Conservation (phyloP, 2,888 invertebrate species). For the Smittia sp. region DNA sequence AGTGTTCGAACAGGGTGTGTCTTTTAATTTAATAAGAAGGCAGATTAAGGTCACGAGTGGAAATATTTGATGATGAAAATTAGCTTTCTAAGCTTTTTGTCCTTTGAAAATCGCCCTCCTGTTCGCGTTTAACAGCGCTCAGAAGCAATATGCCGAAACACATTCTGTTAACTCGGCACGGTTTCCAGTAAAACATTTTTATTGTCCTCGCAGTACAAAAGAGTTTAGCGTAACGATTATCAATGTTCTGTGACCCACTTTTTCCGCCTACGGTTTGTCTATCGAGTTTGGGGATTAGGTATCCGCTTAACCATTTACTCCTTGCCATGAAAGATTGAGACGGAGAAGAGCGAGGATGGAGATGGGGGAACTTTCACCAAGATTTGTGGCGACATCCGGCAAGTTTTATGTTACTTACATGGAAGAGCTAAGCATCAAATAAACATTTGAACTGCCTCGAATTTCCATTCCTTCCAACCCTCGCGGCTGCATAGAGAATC, state of each 20-base stretch:
- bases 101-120: background rate
- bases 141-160: background rate
- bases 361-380: background rate
- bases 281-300: background rate
- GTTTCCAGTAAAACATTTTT: slow-evolving; percentile 3
- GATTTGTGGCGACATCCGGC: slow-evolving; percentile 40
- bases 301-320: background rate
- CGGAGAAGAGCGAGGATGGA: background rate
- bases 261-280: background rate
- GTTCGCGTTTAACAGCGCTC: background rate
- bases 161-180: background rate
- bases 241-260: background rate
- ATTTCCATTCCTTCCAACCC: background rate
- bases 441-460: background rate
- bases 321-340: background rate
- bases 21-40: slow-evolving; percentile 29
- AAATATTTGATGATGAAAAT: background rate
- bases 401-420: slow-evolving; percentile 21
- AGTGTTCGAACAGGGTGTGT: background rate
- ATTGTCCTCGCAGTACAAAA: background rate
- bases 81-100: background rate
- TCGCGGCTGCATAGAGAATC: background rate
- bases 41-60: background rate
- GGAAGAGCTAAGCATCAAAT: slow-evolving; percentile 14
- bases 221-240: background rate